Evolutionary conservation across 1,140 invertebrate species (phyloP).

Genomic region (Panulirus ornatus): DNA sequence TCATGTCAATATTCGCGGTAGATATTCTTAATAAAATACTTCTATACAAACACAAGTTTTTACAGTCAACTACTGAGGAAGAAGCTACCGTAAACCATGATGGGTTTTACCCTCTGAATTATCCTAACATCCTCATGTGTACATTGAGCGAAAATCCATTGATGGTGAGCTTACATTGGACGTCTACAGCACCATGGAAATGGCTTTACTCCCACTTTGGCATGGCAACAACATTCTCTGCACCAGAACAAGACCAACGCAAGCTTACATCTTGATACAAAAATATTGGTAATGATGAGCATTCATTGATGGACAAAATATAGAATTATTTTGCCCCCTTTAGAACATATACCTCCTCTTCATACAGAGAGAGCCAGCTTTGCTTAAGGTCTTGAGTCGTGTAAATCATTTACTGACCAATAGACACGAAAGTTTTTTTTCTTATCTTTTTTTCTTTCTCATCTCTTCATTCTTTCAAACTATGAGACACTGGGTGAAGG

Average conservation of each 20-base stretch:
- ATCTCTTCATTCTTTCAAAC: background rate
- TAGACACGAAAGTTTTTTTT: too few species aligned
- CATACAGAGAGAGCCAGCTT: background rate
- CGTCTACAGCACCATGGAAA: conserved; percentile 14
- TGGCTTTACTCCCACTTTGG: background rate
- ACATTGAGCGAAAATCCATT: background rate
- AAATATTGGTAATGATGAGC: background rate
- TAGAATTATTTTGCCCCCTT: background rate
- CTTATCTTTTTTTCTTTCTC: background rate
- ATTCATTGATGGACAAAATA: background rate
- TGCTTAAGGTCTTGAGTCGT: background rate
- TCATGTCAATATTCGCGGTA: too few species aligned
- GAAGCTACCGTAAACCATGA: background rate
- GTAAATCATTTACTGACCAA: too few species aligned
- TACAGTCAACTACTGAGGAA: too few species aligned
- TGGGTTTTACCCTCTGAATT: background rate
- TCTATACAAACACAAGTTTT: too few species aligned
- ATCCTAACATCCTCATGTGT: background rate
- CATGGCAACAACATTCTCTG: background rate
- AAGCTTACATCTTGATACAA: background rate
- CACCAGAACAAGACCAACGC: background rate
- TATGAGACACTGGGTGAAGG: background rate
- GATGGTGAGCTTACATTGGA: background rate
- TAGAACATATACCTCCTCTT: background rate
- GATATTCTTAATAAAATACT: too few species aligned